Percentiles rank a stretch among this genome's conserved stretches.
phyloP scores from a whole-genome alignment of 2,797 vertebrate species.

The Sebastes baramenuke region DNA sequence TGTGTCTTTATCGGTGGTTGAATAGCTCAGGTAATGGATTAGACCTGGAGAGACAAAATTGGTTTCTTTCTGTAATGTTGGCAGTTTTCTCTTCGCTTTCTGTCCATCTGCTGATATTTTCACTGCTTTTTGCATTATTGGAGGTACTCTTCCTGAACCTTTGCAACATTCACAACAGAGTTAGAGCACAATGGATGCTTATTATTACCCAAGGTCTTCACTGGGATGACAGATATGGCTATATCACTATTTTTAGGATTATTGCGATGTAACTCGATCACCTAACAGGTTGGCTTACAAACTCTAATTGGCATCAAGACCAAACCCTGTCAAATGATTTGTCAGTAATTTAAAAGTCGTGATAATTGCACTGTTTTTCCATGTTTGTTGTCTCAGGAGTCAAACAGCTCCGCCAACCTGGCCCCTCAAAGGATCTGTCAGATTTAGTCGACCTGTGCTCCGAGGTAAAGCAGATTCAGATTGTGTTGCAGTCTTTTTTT shows the following conservation, averaged over 20 bases:
- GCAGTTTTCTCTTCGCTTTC: background rate
- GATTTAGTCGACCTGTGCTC: background rate
- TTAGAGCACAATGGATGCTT: background rate
- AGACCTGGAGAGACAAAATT: background rate
- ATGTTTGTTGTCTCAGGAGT: background rate
- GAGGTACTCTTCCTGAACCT: background rate
- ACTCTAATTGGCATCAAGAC: background rate
- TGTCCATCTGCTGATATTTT: background rate
- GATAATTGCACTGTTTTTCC: too few species aligned
- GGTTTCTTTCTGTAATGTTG: background rate
- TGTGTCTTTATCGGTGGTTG: conserved; percentile 11
- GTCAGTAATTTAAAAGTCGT: background rate
- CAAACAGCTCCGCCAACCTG: background rate
- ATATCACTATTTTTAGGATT: background rate
- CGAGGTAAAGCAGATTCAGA: background rate
- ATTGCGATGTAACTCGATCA: background rate
- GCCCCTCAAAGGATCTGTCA: background rate
- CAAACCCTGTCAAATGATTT: background rate
- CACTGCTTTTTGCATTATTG: background rate
- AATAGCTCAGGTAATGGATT: conserved; percentile 20
- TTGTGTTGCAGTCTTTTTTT: background rate
- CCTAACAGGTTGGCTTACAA: background rate
- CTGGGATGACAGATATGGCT: background rate
- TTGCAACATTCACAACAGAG: background rate
- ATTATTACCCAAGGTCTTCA: background rate